These are phyloP conservation scores for Trichogramma evanescens DNA, from an alignment of 2,888 invertebrate species.

Conservation along the genomic window DNA sequence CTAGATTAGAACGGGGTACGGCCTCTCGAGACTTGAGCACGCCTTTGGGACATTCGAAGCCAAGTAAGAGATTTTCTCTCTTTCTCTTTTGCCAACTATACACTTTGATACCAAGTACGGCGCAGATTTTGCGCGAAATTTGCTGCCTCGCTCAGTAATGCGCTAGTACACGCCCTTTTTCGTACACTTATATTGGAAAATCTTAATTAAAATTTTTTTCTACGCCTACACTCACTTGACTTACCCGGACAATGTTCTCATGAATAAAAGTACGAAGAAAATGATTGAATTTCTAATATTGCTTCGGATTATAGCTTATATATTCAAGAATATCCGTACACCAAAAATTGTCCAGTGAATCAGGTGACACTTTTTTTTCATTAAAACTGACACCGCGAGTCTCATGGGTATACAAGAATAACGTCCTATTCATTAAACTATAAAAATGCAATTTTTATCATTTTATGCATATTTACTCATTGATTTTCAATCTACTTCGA, in stretches of 20 bases:
- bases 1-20: conserved; percentile 40
- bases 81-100: conserved; percentile 20
- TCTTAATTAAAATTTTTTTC: conserved; percentile 18
- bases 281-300: too few relatives aligned
- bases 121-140: conserved; percentile 15
- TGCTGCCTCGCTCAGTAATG: neutral
- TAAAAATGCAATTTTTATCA: too few relatives aligned
- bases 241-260: too few relatives aligned
- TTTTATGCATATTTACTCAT: neutral
- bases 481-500: conserved; percentile 1
- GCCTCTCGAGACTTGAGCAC: conserved; percentile 27
- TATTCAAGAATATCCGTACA: too few relatives aligned
- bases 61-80: conserved; percentile 36
- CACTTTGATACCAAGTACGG: conserved; percentile 5
- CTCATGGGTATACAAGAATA: too few relatives aligned
- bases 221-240: neutral
- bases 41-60: conserved; percentile 15
- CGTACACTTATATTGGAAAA: conserved; percentile 11
- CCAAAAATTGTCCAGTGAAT: too few relatives aligned
- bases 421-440: too few relatives aligned
- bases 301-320: too few relatives aligned
- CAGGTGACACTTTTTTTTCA: too few relatives aligned
- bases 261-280: too few relatives aligned
- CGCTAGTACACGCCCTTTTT: conserved; percentile 4
- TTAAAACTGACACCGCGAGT: too few relatives aligned